phyloP scores from a whole-genome alignment of 2,888 invertebrate species.

The Cheilosia variabilis region DNA sequence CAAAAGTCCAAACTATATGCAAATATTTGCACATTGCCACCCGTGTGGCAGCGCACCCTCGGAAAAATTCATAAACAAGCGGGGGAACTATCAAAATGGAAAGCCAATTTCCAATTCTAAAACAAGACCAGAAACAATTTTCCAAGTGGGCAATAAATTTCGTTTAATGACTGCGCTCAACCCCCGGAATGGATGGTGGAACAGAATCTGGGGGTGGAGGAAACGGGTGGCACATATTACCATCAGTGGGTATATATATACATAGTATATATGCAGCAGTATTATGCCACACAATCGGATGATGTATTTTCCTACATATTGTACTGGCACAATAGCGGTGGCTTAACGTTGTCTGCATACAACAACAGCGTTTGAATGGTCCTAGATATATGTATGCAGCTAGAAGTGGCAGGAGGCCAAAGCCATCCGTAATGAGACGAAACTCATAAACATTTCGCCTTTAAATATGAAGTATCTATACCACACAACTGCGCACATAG shows the following conservation, averaged over 20 bases:
- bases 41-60: background rate
- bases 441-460: conserved; percentile 69
- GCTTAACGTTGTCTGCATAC: conserved; percentile 20
- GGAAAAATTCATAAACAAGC: conserved; percentile 66
- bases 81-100: conserved; percentile 58
- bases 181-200: conserved; percentile 1
- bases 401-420: conserved; percentile 60
- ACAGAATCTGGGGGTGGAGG: background rate
- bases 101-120: conserved; percentile 68
- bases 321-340: background rate
- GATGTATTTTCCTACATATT: conserved; percentile 42
- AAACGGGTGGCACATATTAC: background rate
- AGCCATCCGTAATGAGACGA: conserved; percentile 63
- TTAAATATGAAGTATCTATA: conserved; percentile 62
- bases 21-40: conserved; percentile 41
- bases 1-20: conserved; percentile 46
- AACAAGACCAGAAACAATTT: conserved; percentile 72
- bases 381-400: conserved; percentile 27
- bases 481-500: background rate
- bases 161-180: conserved; percentile 62
- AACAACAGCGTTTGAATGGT: conserved; percentile 31
- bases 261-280: conserved; percentile 1
- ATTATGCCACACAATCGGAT: conserved; percentile 52
- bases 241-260: background rate
- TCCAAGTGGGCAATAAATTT: conserved; percentile 72